Base-by-base conservation (phyloP, 2,113 vertebrate species). In the Toxotes jaculatrix region DNA sequence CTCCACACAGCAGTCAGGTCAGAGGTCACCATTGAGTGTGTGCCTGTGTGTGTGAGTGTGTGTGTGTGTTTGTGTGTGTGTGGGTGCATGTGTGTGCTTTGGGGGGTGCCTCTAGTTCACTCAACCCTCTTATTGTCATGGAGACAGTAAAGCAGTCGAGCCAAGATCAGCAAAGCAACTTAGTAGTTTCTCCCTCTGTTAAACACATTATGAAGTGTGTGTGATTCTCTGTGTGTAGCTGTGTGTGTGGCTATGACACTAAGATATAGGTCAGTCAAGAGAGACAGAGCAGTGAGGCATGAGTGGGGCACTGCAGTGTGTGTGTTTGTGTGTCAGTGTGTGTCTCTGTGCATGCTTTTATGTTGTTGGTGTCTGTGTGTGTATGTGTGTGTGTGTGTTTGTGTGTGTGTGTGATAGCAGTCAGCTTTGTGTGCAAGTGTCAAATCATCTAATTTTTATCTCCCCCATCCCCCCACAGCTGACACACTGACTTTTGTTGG, bases 181-280 rank as follows among this genome's bases (percentile, higher is more conserved):
- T 78, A 81, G 62, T 67, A 73, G 71, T 64, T 81, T 85, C 75
- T 89, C 78, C 79, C 53, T 83, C 86, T 90, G 87, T 88, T 88
- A 49, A 89, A 91, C 78, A 80, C 75, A 76, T 87, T 83, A 83
- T 83, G 68, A 77, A 77, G 23, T 76, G 55, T 80, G 75, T 79
- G 72, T 77, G 55, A 17, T 23, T 82, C 6, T 74, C 34, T 23
- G 68, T 81, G 74, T 86, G 49, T 77, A 38, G 7, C 4, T 62
- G 42, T 68, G 66, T 67, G 70, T 83, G 62, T 32, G 55, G 51
- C 10, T 4, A 73, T 64, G 60, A 70, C 87, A 85, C 36, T 82
- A 43, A 84, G 63, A 93, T 91, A 67, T 94, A 92, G 93, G 91
- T 92, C 93, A 94, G 57, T 67, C 82, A 87, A 71, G 57, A 87